Evolutionary conservation across 2,113 vertebrate species (phyloP).

Genomic region (Protomyctophum bolini): DNA sequence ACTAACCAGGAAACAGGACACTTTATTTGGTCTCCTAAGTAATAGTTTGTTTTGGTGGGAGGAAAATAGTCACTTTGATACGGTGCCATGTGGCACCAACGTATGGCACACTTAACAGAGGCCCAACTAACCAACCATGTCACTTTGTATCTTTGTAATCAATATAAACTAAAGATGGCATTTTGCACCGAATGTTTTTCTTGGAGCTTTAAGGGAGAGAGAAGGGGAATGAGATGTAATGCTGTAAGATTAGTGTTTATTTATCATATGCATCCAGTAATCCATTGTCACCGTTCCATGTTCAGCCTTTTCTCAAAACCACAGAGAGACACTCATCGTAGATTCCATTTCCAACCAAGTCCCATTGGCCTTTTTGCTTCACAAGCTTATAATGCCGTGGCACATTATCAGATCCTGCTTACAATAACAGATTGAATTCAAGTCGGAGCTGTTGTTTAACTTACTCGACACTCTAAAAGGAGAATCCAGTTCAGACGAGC

Average conservation of each 20-base stretch:
- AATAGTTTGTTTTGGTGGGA: constrained; percentile 52
- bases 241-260: constrained; percentile 69
- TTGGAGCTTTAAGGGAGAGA: constrained; percentile 24
- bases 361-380: constrained; percentile 56
- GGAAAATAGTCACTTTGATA: not conserved
- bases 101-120: constrained; percentile 30
- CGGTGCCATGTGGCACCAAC: constrained; percentile 44
- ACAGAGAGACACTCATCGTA: constrained; percentile 60
- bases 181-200: constrained; percentile 46
- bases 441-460: constrained; percentile 74
- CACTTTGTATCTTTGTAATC: constrained; percentile 45
- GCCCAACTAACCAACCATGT: constrained; percentile 21
- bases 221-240: constrained; percentile 24
- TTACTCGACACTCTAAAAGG: constrained; percentile 64
- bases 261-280: constrained; percentile 76
- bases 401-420: constrained; percentile 74
- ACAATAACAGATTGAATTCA: constrained; percentile 75
- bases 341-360: constrained; percentile 56
- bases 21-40: not conserved
- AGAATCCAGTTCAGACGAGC: constrained; percentile 68
- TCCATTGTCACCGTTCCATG: constrained; percentile 69
- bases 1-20: constrained; percentile 5
- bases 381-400: constrained; percentile 63
- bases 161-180: constrained; percentile 40
- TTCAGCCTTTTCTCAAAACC: constrained; percentile 61